Evolutionary conservation across 2,113 vertebrate species (phyloP).

Genomic region (Corythornis vintsioides): DNA sequence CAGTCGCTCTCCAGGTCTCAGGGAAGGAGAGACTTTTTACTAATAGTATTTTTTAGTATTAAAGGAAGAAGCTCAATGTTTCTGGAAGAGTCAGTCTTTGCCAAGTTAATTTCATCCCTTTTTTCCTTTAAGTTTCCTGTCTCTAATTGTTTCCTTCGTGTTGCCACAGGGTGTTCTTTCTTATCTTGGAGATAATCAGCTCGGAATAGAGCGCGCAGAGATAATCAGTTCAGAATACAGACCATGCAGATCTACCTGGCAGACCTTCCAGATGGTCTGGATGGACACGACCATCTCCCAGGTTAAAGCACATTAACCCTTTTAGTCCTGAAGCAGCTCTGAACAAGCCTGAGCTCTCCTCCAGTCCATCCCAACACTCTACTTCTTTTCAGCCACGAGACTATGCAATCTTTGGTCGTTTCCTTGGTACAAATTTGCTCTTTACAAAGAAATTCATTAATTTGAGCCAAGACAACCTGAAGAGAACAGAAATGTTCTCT

Average conservation of each 20-base stretch:
- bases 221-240: background rate
- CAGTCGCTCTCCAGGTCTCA: background rate
- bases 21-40: background rate
- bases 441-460: background rate
- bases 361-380: background rate
- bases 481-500: background rate
- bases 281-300: background rate
- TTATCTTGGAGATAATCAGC: background rate
- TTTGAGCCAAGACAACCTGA: background rate
- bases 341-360: background rate
- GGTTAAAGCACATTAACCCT: background rate
- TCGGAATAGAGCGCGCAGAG: no score
- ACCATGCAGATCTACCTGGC: background rate
- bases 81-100: background rate
- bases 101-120: background rate
- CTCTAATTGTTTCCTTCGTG: background rate
- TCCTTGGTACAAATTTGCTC: background rate
- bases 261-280: background rate
- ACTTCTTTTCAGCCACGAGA: background rate
- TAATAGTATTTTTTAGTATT: background rate
- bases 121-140: background rate
- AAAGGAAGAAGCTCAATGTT: background rate
- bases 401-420: background rate
- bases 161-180: background rate
- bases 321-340: background rate